These are phyloP conservation scores for Synanthedon tipuliformis DNA, from an alignment of 2,888 invertebrate species.

Conservation along the genomic window DNA sequence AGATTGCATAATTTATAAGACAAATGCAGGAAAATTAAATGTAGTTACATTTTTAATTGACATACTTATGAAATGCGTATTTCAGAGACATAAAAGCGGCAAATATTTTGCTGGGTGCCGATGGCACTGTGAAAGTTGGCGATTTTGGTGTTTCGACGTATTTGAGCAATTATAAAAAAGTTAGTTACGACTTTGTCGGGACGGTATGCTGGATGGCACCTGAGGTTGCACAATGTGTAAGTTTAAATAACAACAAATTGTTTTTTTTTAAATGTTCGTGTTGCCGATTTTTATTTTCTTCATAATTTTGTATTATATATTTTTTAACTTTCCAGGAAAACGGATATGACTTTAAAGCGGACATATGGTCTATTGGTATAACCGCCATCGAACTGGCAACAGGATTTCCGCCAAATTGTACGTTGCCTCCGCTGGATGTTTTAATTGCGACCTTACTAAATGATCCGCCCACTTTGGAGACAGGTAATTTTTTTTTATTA, in stretches of 20 bases:
- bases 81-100: constrained; percentile 96
- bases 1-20: background rate
- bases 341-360: constrained; percentile 98
- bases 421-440: constrained; percentile 99
- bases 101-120: constrained; percentile 95
- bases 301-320: background rate
- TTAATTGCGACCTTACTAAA: constrained; percentile 98
- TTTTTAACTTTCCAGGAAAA: constrained; percentile 74
- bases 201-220: constrained; percentile 99
- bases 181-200: constrained; percentile 97
- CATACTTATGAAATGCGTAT: constrained; percentile 2
- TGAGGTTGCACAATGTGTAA: constrained; percentile 97
- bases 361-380: constrained; percentile 85
- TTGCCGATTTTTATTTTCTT: background rate
- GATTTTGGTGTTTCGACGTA: constrained; percentile 99
- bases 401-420: constrained; percentile 98
- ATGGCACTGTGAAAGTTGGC: constrained; percentile 97
- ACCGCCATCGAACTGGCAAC: constrained; percentile 99
- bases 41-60: background rate
- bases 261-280: too few species aligned
- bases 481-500: constrained; percentile 58
- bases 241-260: constrained; percentile 7
- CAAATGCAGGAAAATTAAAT: too few species aligned
- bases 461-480: constrained; percentile 96
- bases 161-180: constrained; percentile 93